These are phyloP conservation scores for Mus pahari DNA, from an alignment of 2,113 vertebrate species.

Conservation along the genomic window DNA sequence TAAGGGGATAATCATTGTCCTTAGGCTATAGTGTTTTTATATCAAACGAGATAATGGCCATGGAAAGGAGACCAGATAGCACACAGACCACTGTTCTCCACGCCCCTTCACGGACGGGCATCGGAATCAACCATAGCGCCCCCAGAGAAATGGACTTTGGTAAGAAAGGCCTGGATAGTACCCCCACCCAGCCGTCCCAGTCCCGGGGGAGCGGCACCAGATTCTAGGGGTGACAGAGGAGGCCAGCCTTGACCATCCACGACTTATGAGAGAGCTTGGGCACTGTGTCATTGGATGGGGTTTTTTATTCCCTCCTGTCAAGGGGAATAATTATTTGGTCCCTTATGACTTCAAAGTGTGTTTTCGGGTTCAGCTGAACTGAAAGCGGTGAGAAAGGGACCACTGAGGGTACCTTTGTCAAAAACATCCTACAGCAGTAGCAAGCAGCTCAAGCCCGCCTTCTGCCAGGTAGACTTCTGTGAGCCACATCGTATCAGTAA, in stretches of 20 bases:
- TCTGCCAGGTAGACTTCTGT: neutral
- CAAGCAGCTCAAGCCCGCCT: neutral
- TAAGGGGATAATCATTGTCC: neutral
- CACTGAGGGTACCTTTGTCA: neutral
- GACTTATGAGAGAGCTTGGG: neutral
- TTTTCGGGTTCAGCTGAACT: neutral
- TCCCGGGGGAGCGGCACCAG: neutral
- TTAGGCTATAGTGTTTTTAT: neutral
- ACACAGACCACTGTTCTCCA: accelerated
- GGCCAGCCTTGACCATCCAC: neutral
- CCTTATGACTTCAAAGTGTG: neutral
- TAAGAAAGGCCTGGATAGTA: too few species aligned
- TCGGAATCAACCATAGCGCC: neutral
- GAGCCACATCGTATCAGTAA: neutral
- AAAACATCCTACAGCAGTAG: neutral
- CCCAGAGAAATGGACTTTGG: neutral
- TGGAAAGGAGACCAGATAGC: neutral
- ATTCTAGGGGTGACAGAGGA: neutral
- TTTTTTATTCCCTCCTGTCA: neutral
- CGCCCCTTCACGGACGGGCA: neutral
- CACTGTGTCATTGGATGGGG: neutral
- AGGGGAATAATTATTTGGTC: neutral
- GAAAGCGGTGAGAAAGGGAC: neutral
- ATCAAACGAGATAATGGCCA: neutral
- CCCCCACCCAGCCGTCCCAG: accelerated